Conservation (phyloP, 1,140 invertebrate genomes). For the Scylla paramamosain region DNA sequence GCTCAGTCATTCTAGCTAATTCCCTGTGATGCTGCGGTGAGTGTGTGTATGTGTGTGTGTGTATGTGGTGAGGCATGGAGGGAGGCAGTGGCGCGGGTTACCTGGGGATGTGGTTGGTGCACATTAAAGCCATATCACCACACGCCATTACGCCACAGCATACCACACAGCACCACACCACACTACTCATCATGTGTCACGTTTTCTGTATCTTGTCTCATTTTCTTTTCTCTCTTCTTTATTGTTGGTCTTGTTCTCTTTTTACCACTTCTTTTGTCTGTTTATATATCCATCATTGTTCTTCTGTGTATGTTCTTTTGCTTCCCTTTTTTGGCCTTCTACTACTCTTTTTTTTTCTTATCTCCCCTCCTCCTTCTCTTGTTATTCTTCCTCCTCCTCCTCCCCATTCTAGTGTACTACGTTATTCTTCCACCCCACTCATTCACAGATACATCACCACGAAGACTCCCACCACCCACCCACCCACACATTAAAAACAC, state of each 20-base stretch:
- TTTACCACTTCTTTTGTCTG: background rate
- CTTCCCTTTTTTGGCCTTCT: background rate
- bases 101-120: too few relatives aligned
- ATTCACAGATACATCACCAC: background rate
- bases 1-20: too few relatives aligned
- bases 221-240: background rate
- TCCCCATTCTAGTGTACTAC: too few relatives aligned
- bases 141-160: too few relatives aligned
- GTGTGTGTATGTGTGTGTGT: too few relatives aligned
- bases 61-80: too few relatives aligned
- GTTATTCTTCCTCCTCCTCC: background rate
- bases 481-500: constrained; percentile 36
- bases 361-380: background rate
- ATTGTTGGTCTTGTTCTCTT: background rate
- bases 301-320: background rate
- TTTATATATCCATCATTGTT: background rate
- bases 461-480: background rate
- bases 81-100: too few relatives aligned
- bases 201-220: background rate
- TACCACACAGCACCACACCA: too few relatives aligned
- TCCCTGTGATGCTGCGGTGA: too few relatives aligned
- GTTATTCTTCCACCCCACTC: background rate
- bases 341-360: background rate
- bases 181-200: too few relatives aligned
- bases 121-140: too few relatives aligned